phyloP scores from a whole-genome alignment of 1,140 invertebrate species.

The Drosophila persimilis region DNA sequence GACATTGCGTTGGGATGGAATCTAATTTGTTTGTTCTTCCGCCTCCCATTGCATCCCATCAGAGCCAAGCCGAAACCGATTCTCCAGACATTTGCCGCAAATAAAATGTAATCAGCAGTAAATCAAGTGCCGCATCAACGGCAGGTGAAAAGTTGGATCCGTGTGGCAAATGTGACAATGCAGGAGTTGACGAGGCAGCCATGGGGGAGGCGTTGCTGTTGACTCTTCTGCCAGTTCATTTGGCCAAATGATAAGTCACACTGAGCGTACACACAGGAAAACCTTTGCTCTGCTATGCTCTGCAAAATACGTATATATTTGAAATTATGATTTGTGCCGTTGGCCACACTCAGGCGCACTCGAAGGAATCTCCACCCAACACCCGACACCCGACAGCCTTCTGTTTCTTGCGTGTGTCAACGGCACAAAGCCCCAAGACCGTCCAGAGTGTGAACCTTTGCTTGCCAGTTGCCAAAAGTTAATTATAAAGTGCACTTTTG shows the following conservation, averaged over 20 bases:
- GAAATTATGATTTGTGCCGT: slow-evolving; percentile 77
- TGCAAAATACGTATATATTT: slow-evolving; percentile 66
- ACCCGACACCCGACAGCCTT: background rate
- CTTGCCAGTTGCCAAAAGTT: slow-evolving; percentile 68
- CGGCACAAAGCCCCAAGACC: slow-evolving; percentile 16
- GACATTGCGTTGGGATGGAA: slow-evolving; percentile 11
- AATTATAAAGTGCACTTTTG: slow-evolving; percentile 65
- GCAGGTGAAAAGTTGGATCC: slow-evolving; percentile 46
- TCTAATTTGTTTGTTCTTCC: slow-evolving; percentile 34
- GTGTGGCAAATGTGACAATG: slow-evolving; percentile 48
- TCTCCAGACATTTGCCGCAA: slow-evolving; percentile 49
- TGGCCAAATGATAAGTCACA: slow-evolving; percentile 52
- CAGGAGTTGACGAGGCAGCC: slow-evolving; percentile 31
- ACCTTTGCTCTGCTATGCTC: slow-evolving; percentile 27
- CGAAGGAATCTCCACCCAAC: slow-evolving; percentile 8
- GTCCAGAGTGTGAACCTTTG: slow-evolving; percentile 41
- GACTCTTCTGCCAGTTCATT: slow-evolving; percentile 39
- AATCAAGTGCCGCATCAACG: slow-evolving; percentile 66
- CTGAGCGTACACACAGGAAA: slow-evolving; percentile 6
- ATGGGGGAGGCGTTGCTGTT: slow-evolving; percentile 10
- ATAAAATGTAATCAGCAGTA: slow-evolving; percentile 77
- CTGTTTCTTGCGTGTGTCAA: slow-evolving; percentile 24
- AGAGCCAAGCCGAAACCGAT: slow-evolving; percentile 8
- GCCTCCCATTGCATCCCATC: background rate
- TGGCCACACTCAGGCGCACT: slow-evolving; percentile 55